These are phyloP conservation scores for Pocillopora grandis DNA, from an alignment of 92 coral and sea anemone species.

Conservation along the genomic window DNA sequence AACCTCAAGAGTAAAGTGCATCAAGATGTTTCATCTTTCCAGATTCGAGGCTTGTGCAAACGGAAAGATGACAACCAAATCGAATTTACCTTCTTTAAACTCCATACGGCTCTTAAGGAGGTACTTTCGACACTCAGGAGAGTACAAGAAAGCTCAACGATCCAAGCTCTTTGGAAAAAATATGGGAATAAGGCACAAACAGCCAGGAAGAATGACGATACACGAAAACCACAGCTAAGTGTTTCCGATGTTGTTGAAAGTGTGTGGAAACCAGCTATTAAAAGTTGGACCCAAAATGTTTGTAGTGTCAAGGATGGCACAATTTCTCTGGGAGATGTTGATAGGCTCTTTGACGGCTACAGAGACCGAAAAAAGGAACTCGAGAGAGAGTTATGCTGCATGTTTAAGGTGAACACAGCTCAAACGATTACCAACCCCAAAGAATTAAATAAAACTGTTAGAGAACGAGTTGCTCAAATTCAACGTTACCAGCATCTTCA, in stretches of 20 bases:
- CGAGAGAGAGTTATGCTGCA: conserved; percentile 44
- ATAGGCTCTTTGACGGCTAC: conserved; percentile 44
- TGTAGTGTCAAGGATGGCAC: conserved; percentile 29
- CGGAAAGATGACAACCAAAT: conserved; percentile 21
- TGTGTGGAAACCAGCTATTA: conserved; percentile 58
- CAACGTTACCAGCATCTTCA: conserved; percentile 58
- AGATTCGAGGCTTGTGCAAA: conserved; percentile 49
- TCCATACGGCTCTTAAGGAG: conserved; percentile 25
- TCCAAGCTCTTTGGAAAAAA: conserved; percentile 65
- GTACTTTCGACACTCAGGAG: conserved; percentile 35
- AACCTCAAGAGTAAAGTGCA: conserved; percentile 18
- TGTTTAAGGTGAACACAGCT: conserved; percentile 16
- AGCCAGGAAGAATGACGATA: conserved; percentile 43
- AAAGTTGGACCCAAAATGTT: conserved; percentile 32
- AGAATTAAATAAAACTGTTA: background rate
- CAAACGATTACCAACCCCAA: background rate
- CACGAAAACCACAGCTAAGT: conserved; percentile 31
- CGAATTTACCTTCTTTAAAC: conserved; percentile 43
- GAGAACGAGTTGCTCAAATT: conserved; percentile 43
- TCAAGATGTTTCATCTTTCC: conserved; percentile 15
- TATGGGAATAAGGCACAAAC: conserved; percentile 48
- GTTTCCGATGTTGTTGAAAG: conserved; percentile 42
- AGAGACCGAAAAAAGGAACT: conserved; percentile 16
- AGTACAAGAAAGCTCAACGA: conserved; percentile 47
- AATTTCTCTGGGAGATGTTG: conserved; percentile 41